phyloP scores from a whole-genome alignment of 2,113 vertebrate genomes.

The Sciurus niger region DNA sequence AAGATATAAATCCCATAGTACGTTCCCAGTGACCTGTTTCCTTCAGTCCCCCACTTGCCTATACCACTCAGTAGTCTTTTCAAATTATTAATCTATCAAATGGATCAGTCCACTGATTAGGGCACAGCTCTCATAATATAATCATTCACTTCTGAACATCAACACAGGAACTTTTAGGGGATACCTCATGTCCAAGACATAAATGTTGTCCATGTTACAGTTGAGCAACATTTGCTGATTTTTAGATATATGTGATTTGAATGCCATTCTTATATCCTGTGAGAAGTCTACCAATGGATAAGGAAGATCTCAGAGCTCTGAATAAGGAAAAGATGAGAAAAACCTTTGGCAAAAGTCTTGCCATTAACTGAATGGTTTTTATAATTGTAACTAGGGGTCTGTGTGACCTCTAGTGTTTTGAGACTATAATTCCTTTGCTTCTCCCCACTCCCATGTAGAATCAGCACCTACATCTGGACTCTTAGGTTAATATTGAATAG shows the following conservation, averaged over 20 bases:
- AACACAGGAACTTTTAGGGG: too few species aligned
- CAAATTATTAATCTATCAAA: too few species aligned
- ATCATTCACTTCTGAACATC: too few species aligned
- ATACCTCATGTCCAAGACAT: too few species aligned
- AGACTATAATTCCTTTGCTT: neutral
- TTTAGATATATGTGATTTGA: neutral
- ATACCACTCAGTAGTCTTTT: too few species aligned
- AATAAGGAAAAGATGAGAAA: neutral
- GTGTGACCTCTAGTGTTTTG: neutral
- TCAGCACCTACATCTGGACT: neutral
- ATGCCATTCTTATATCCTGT: neutral
- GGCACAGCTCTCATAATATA: too few species aligned
- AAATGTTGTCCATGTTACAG: neutral
- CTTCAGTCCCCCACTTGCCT: too few species aligned
- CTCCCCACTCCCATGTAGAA: fast-evolving
- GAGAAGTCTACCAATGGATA: neutral
- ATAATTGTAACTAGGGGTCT: neutral
- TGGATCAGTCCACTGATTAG: too few species aligned
- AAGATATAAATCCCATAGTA: too few species aligned
- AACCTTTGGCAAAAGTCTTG: neutral
- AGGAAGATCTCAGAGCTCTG: neutral
- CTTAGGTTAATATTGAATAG: neutral
- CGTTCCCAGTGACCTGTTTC: too few species aligned
- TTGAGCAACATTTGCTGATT: neutral
- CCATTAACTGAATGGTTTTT: neutral